Conservation (phyloP, 2,113 vertebrate species). For the Hystrix brachyura region DNA sequence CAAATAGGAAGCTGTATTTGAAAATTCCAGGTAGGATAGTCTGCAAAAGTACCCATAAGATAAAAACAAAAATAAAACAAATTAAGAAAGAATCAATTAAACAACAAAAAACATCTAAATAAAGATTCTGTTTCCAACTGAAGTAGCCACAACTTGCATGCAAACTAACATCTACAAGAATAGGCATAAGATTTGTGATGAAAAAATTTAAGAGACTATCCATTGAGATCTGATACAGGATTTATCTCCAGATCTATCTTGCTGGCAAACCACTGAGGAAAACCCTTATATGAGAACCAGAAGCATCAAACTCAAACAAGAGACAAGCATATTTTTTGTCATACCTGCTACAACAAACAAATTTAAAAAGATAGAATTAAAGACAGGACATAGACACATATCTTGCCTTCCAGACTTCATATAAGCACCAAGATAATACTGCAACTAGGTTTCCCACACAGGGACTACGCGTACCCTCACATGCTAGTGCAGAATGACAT, state of each 20-base stretch:
- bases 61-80: neutral
- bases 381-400: neutral
- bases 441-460: neutral
- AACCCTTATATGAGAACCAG: neutral
- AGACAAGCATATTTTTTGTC: neutral
- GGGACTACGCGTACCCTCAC: neutral
- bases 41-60: neutral
- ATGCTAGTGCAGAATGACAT: neutral
- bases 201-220: neutral
- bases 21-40: neutral
- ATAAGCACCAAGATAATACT: neutral
- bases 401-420: neutral
- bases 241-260: neutral
- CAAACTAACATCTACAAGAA: neutral
- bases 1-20: neutral
- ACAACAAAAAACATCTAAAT: neutral
- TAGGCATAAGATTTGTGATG: neutral
- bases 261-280: neutral
- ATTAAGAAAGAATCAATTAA: slow-evolving; percentile 3
- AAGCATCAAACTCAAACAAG: neutral
- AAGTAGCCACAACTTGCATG: neutral
- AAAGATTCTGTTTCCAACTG: neutral
- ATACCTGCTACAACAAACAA: neutral
- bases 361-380: neutral
- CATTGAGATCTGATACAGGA: neutral